phyloP scores from a whole-genome alignment of 1,140 invertebrate species.

The Panagrolaimus sp. region DNA sequence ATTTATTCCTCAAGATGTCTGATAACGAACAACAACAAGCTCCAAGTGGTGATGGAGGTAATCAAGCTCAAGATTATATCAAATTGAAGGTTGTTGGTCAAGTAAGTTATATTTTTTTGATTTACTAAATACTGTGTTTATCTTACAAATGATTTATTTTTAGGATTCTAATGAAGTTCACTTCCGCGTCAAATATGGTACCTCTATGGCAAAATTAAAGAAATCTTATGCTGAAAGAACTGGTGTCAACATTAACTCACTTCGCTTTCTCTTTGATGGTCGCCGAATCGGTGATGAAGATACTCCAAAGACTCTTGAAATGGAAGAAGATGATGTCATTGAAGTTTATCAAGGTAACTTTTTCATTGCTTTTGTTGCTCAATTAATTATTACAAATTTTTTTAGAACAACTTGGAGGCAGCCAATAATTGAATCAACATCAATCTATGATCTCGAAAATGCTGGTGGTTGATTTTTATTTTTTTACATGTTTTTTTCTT shows the following conservation, averaged over 20 bases:
- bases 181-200: constrained; percentile 75
- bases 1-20: constrained; percentile 12
- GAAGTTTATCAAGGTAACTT: constrained; percentile 63
- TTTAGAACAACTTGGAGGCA: constrained; percentile 34
- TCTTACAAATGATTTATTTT: constrained; percentile 33
- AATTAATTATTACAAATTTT: too few relatives aligned
- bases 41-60: constrained; percentile 20
- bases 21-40: constrained; percentile 22
- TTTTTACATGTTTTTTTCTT: background rate
- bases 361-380: too few relatives aligned
- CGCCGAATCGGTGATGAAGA: constrained; percentile 74
- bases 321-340: constrained; percentile 64
- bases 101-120: constrained; percentile 61
- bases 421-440: background rate
- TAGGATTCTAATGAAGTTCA: constrained; percentile 76
- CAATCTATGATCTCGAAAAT: background rate
- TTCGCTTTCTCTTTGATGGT: constrained; percentile 75
- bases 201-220: constrained; percentile 74
- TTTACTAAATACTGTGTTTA: constrained; percentile 1
- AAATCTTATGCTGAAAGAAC: constrained; percentile 72
- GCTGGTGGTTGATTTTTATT: background rate
- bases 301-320: constrained; percentile 68
- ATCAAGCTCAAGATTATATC: constrained; percentile 68
- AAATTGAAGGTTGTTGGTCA: constrained; percentile 73
- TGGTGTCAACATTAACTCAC: constrained; percentile 69